These are phyloP conservation scores for Lepidochrysops patricia DNA, from an alignment of 2,888 invertebrate species.

Conservation along the genomic window DNA sequence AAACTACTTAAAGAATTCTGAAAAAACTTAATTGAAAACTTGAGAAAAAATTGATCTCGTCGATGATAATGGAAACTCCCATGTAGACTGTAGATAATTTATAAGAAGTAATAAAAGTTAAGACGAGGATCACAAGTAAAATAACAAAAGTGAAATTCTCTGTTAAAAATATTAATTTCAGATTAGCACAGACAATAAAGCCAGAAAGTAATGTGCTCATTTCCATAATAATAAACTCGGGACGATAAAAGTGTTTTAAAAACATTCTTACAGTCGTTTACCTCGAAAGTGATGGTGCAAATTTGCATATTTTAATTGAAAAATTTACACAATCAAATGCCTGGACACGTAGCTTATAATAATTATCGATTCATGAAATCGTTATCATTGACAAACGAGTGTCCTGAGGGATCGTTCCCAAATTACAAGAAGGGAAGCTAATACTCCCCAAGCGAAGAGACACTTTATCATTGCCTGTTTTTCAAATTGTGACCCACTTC, in stretches of 20 bases:
- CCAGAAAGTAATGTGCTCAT: neutral
- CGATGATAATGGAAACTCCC: neutral
- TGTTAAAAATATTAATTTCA: neutral
- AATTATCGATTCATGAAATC: neutral
- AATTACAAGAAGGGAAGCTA: neutral
- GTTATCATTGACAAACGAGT: slow-evolving; percentile 1
- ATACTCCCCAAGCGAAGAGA: neutral
- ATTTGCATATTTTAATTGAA: slow-evolving; percentile 3
- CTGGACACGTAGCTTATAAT: neutral
- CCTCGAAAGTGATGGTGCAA: neutral
- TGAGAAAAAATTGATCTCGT: neutral
- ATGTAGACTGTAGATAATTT: neutral
- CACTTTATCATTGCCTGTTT: slow-evolving; percentile 4
- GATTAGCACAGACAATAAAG: slow-evolving; percentile 1
- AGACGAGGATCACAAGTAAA: neutral
- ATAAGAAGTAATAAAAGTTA: neutral
- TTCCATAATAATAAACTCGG: neutral
- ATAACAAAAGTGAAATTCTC: neutral
- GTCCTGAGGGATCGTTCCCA: neutral
- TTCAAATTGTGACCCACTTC: slow-evolving; percentile 2
- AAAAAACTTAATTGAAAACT: neutral
- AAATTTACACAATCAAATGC: neutral
- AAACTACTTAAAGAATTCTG: neutral
- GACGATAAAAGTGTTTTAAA: neutral
- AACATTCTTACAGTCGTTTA: neutral